phyloP scores from a whole-genome alignment of 1,140 invertebrate genomes.

The Orius laevigatus region DNA sequence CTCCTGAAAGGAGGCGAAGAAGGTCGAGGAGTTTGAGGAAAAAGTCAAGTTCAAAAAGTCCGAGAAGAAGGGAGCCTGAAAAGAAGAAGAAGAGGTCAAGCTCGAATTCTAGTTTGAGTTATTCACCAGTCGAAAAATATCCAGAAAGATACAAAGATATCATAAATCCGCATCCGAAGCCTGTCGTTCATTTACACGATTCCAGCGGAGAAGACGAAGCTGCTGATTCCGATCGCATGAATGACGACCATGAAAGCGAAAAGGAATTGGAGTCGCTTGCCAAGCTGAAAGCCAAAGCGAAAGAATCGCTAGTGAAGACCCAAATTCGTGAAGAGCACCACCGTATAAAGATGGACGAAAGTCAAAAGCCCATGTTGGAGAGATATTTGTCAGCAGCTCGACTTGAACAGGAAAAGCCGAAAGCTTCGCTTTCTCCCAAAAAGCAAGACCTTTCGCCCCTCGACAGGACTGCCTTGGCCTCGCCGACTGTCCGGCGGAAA shows the following conservation, averaged over 20 bases:
- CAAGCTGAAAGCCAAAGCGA: slow-evolving; percentile 23
- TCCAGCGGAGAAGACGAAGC: slow-evolving; percentile 18
- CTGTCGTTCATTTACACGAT: slow-evolving; percentile 16
- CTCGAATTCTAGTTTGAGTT: slow-evolving; percentile 19
- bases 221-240: slow-evolving; percentile 9
- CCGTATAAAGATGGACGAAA: slow-evolving; percentile 3
- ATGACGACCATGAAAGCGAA: slow-evolving; percentile 18
- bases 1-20: background rate
- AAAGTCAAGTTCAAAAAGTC: slow-evolving; percentile 6
- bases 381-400: background rate
- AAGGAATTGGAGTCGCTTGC: slow-evolving; percentile 20
- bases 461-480: slow-evolving; percentile 19
- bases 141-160: slow-evolving; percentile 21
- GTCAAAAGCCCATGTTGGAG: background rate
- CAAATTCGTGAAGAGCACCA: background rate
- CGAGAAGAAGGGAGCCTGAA: slow-evolving; percentile 11
- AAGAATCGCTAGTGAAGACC: slow-evolving; percentile 20
- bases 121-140: slow-evolving; percentile 21
- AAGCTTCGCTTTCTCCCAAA: slow-evolving; percentile 11
- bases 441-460: slow-evolving; percentile 17
- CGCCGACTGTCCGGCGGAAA: slow-evolving; percentile 16
- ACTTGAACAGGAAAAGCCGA: background rate
- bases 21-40: slow-evolving; percentile 5
- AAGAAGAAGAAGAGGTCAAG: slow-evolving; percentile 15
- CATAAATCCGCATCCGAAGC: slow-evolving; percentile 14